Percentiles rank a stretch among this genome's conserved stretches.
Conservation (phyloP, 1,140 invertebrate species). For the Tetraneura akinire region DNA sequence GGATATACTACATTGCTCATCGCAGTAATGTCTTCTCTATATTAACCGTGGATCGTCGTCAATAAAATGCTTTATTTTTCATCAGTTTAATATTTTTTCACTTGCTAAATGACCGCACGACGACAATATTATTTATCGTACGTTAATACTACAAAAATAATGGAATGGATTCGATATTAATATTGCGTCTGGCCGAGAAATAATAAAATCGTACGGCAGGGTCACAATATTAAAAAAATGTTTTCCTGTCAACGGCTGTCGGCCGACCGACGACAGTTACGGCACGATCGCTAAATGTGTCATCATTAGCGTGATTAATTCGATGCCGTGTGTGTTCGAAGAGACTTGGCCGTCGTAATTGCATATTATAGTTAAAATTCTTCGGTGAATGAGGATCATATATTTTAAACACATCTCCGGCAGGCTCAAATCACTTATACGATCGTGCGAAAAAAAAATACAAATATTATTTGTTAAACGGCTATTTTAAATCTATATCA, state of each 20-base stretch:
- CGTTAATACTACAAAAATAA: not conserved
- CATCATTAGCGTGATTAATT: constrained; percentile 38
- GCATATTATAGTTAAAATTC: not conserved
- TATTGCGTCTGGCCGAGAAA: not conserved
- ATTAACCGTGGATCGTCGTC: too few species aligned
- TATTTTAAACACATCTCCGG: not conserved
- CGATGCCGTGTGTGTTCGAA: not conserved
- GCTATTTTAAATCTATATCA: too few species aligned
- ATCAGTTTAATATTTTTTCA: too few species aligned
- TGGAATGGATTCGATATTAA: constrained; percentile 19
- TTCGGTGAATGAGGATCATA: not conserved
- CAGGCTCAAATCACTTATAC: not conserved
- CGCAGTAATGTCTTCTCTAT: too few species aligned
- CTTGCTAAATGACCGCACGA: not conserved
- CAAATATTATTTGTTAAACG: too few species aligned
- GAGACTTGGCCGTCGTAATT: constrained; percentile 6
- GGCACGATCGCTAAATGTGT: constrained; percentile 31
- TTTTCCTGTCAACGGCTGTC: constrained; percentile 35
- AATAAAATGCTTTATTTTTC: too few species aligned
- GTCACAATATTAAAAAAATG: not conserved
- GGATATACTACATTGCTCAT: too few species aligned
- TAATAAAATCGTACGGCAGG: not conserved
- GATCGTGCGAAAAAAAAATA: too few species aligned
- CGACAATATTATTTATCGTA: too few species aligned
- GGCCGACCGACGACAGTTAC: not conserved